phyloP scores from a whole-genome alignment of 2,113 vertebrate genomes.

The Cardinalis cardinalis region DNA sequence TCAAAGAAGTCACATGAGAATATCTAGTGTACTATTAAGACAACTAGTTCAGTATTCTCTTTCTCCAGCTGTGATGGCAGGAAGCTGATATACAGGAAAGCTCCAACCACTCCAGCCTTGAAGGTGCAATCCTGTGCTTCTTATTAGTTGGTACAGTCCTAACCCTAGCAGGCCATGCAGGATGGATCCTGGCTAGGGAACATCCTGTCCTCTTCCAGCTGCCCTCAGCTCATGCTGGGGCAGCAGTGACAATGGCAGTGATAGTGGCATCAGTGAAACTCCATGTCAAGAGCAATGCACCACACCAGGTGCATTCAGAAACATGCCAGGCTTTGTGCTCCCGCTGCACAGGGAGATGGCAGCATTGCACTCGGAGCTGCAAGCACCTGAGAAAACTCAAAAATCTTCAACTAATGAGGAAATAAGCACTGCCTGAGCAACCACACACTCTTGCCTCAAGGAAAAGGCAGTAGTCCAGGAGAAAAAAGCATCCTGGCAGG shows the following conservation, averaged over 20 bases:
- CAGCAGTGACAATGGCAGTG: not conserved
- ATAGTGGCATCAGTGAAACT: not conserved
- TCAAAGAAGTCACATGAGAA: not conserved
- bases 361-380: not conserved
- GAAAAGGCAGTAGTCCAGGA: not conserved
- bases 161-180: not conserved
- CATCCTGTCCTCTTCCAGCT: not conserved
- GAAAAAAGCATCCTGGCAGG: not conserved
- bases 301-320: not conserved
- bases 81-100: not conserved
- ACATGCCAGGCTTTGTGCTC: not conserved
- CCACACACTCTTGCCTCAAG: not conserved
- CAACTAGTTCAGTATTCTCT: not conserved
- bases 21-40: not conserved
- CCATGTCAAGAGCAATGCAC: fast-evolving
- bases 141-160: not conserved
- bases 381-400: not conserved
- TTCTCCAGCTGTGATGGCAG: not conserved
- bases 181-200: not conserved
- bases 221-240: not conserved
- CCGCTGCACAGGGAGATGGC: not conserved
- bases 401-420: not conserved
- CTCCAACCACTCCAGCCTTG: not conserved
- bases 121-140: not conserved
- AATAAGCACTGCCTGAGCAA: not conserved